Base-by-base conservation (phyloP, 2,113 vertebrate genomes). In the Odocoileus hemionus region DNA sequence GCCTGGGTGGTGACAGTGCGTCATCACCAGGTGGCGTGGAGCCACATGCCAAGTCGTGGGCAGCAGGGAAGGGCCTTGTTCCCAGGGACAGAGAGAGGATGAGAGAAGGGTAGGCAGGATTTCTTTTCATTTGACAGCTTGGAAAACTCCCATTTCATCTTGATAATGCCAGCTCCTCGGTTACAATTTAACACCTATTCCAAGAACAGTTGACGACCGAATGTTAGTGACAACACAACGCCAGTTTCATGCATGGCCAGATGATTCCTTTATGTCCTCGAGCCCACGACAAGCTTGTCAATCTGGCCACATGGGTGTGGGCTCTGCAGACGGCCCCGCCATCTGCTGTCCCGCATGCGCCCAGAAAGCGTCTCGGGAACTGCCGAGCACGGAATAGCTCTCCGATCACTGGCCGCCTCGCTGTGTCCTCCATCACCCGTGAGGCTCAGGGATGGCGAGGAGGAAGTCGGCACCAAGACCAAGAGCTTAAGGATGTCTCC, bases 331-430 rank as follows among this genome's bases (percentile, higher is more conserved):
- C 96, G 33, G 80, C 33, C 7, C 80, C 33, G 85, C 97, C 98
- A 98, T 98, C 98, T 98, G 98, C 95, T 98, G 98, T 96, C 60
- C 93, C 85, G 89, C 33, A 70, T 83, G 54, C 33, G 80, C 85
- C 64, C 92, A 97, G 70, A 94, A 95, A 83, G 96, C 94, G 64
- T 98, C 98, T 95, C 96, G 98, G 91, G 98, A 97, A 89, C 97
- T 97, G 95, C 95, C 57, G 78, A 80, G 30, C 17, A 26, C 9
- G 30, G 78, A 55, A 82, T 61, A 96, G 85, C 45, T 98, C 96
- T 97, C 52, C n/a, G 89, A 92, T 97, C 98, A 98, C 97, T 96
- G 98, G 94, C 80, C 86, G n/a, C 55, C 60, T 83, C 54, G 88
- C 74, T 85, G 78, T 50, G 83, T 60, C 97, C 94, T 90, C 86